Conservation (phyloP, 2,797 vertebrate species). For the Pogoniulus pusillus region DNA sequence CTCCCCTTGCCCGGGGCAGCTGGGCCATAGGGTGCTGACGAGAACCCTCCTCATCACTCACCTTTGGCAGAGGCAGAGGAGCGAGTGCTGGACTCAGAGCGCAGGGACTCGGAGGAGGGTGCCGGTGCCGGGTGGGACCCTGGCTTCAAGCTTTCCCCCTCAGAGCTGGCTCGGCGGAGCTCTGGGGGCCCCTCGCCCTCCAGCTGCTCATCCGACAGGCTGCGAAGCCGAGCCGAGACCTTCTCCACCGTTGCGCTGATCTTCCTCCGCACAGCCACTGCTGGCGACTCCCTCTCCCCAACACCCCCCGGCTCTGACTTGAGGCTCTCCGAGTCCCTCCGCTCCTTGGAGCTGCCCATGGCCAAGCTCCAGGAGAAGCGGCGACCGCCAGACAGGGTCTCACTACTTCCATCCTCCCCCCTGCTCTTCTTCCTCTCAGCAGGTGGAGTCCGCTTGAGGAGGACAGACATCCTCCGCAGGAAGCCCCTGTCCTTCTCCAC, state of each 20-base stretch:
- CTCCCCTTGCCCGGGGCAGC: fast-evolving
- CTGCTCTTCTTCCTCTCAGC: slow-evolving; percentile 83
- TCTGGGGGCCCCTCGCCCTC: slow-evolving; percentile 65
- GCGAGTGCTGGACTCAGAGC: slow-evolving; percentile 86
- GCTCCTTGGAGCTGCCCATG: slow-evolving; percentile 84
- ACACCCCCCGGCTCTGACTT: slow-evolving; percentile 74
- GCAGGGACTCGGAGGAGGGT: slow-evolving; percentile 89
- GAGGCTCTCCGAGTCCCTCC: slow-evolving; percentile 80
- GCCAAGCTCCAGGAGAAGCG: slow-evolving; percentile 88
- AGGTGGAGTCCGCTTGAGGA: slow-evolving; percentile 86
- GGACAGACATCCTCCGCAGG: slow-evolving; percentile 84
- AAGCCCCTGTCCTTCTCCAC: slow-evolving; percentile 88
- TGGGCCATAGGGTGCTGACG: fast-evolving
- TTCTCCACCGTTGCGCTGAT: slow-evolving; percentile 91
- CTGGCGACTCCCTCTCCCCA: slow-evolving; percentile 83
- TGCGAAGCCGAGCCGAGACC: slow-evolving; percentile 90
- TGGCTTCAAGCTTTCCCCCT: slow-evolving; percentile 84
- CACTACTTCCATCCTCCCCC: slow-evolving; percentile 70
- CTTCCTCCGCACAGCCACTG: slow-evolving; percentile 87
- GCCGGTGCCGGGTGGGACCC: slow-evolving; percentile 78
- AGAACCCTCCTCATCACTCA: neutral
- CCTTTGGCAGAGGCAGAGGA: slow-evolving; percentile 76
- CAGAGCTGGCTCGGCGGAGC: slow-evolving; percentile 86
- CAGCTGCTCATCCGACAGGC: slow-evolving; percentile 87
- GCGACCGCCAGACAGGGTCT: slow-evolving; percentile 72